Percentiles rank a stretch among this genome's conserved stretches.
These are phyloP conservation scores for Abrostola tripartita DNA, from an alignment of 2,888 invertebrate genomes.

Conservation along the genomic window DNA sequence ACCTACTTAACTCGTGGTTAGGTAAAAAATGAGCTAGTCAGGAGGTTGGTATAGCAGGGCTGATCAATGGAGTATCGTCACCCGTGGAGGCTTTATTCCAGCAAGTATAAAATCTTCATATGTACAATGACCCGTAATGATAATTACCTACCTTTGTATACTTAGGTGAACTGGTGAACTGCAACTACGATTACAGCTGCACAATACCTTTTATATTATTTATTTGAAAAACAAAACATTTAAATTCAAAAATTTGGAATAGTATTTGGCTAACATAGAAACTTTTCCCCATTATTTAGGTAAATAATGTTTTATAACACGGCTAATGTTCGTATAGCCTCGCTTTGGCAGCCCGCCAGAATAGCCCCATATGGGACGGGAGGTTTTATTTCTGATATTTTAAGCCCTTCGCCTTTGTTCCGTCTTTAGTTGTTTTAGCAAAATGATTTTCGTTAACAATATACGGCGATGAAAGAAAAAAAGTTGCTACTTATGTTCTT, in stretches of 20 bases:
- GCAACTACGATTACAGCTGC: neutral
- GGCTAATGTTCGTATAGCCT: constrained; percentile 36
- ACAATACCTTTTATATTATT: neutral
- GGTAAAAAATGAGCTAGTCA: too few species aligned
- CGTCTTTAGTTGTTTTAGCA: constrained; percentile 28
- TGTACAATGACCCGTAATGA: too few species aligned
- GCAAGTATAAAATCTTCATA: too few species aligned
- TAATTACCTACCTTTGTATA: too few species aligned
- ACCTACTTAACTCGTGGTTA: too few species aligned
- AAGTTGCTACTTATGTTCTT: constrained; percentile 7
- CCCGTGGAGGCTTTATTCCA: too few species aligned
- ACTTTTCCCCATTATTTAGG: constrained; percentile 25
- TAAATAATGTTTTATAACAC: constrained; percentile 44
- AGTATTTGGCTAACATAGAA: constrained; percentile 6
- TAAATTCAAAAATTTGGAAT: neutral
- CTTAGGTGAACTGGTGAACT: too few species aligned
- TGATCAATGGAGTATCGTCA: too few species aligned
- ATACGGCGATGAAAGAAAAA: constrained; percentile 16
- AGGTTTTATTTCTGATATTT: constrained; percentile 54
- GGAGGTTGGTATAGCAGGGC: too few species aligned
- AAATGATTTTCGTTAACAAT: constrained; percentile 24
- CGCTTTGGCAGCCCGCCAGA: constrained; percentile 54
- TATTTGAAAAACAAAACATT: neutral
- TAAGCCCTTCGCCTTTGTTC: constrained; percentile 47
- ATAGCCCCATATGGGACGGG: constrained; percentile 47